Percentiles rank a stretch among this genome's conserved stretches.
Conservation (phyloP, 2,888 invertebrate species). For the Hydriomena furcata region DNA sequence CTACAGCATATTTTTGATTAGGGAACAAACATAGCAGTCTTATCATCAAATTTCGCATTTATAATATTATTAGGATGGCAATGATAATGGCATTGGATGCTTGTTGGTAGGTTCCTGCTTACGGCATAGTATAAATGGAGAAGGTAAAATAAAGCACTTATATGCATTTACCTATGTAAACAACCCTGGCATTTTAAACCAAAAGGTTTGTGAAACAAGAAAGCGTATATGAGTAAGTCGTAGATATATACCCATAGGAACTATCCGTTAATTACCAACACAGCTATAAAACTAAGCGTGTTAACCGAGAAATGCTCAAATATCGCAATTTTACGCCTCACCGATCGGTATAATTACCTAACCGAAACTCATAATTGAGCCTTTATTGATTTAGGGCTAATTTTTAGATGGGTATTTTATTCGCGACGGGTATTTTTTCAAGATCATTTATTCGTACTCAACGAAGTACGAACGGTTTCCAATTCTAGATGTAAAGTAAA, state of each 20-base stretch:
- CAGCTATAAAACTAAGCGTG: constrained; percentile 12
- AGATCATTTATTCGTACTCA: too few relatives aligned
- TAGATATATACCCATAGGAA: constrained; percentile 1
- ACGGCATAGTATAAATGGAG: too few relatives aligned
- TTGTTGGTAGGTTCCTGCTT: too few relatives aligned
- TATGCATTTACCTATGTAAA: neutral
- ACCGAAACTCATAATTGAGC: constrained; percentile 53
- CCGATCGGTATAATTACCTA: constrained; percentile 53
- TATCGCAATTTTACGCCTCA: constrained; percentile 39
- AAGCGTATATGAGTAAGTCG: too few relatives aligned
- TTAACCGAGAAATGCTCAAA: constrained; percentile 30
- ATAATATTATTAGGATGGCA: too few relatives aligned
- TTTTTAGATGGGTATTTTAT: constrained; percentile 41
- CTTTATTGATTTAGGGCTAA: constrained; percentile 49
- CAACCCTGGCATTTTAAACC: constrained; percentile 25
- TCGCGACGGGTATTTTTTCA: constrained; percentile 22
- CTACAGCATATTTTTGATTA: too few relatives aligned
- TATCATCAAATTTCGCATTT: too few relatives aligned
- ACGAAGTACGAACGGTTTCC: constrained; percentile 18
- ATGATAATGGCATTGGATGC: too few relatives aligned
- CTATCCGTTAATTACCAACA: constrained; percentile 26
- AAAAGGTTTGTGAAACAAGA: constrained; percentile 17
- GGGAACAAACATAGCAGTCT: too few relatives aligned
- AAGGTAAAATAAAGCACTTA: too few relatives aligned
- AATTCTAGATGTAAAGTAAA: constrained; percentile 29